phyloP scores from a whole-genome alignment of 2,888 invertebrate genomes.

The Ephialtes manifestator region DNA sequence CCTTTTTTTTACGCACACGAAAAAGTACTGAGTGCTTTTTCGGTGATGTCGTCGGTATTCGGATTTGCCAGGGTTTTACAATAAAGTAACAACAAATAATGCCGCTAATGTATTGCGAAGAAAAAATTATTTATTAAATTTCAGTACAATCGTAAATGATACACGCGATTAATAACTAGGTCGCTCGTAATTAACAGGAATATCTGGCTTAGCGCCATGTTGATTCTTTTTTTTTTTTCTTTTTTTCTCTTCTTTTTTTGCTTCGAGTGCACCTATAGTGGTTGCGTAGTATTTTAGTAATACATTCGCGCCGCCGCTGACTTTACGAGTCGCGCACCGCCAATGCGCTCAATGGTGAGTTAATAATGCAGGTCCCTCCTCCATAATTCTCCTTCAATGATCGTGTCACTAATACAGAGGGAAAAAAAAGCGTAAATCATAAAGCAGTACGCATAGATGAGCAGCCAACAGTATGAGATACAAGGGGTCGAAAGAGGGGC shows the following conservation, averaged over 20 bases:
- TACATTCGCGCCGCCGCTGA: background rate
- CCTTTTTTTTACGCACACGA: no score
- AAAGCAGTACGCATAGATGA: slow-evolving; percentile 23
- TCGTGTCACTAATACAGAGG: slow-evolving; percentile 31
- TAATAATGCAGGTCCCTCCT: slow-evolving; percentile 6
- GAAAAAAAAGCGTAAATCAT: slow-evolving; percentile 14
- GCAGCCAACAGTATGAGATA: slow-evolving; percentile 39
- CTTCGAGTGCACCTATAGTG: background rate
- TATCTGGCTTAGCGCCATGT: background rate
- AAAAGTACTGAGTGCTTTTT: no score
- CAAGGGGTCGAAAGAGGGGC: background rate
- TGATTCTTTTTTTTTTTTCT: background rate
- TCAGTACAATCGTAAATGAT: background rate
- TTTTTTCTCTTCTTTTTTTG: background rate
- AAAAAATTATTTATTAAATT: background rate
- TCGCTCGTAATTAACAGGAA: background rate
- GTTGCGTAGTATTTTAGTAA: slow-evolving; percentile 6
- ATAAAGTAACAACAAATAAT: no score
- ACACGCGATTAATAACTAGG: slow-evolving; percentile 6
- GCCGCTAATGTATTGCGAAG: no score
- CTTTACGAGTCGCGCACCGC: background rate
- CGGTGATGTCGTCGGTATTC: no score
- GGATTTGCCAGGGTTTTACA: no score
- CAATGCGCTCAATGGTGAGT: slow-evolving; percentile 2
- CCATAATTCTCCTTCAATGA: background rate